Conservation (phyloP, 2,888 invertebrate species). For the Ferrisia virgata region DNA sequence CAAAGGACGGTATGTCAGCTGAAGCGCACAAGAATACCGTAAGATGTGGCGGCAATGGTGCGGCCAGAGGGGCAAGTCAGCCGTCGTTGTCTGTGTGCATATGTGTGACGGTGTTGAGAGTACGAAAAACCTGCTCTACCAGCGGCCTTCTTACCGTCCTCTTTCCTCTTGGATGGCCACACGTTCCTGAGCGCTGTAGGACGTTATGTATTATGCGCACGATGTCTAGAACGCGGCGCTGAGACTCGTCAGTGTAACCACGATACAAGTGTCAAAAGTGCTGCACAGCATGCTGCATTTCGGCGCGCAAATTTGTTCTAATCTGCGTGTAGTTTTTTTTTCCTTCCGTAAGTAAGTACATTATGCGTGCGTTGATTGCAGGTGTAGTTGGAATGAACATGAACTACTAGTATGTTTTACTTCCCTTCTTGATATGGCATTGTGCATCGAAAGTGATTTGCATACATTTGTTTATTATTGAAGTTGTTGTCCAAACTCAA, state of each 20-base stretch:
- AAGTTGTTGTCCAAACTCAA: no score
- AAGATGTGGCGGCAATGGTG: not conserved
- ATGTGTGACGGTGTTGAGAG: not conserved
- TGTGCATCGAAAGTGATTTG: no score
- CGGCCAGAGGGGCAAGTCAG: not conserved
- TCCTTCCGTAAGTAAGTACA: no score
- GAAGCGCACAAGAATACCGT: not conserved
- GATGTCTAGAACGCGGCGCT: not conserved
- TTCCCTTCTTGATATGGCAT: no score
- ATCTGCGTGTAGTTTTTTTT: not conserved
- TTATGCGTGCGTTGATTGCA: no score
- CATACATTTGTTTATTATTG: no score
- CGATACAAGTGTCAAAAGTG: not conserved
- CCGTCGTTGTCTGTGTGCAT: not conserved
- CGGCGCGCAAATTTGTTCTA: not conserved
- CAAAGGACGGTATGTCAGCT: not conserved
- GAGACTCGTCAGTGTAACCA: constrained; percentile 11
- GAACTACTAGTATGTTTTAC: no score
- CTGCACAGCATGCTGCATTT: not conserved
- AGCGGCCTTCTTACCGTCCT: not conserved
- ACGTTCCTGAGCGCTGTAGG: not conserved
- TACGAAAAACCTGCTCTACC: constrained; percentile 9
- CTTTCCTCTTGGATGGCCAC: not conserved
- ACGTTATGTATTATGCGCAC: not conserved
- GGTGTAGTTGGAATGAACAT: no score